Base-by-base conservation (phyloP, 1,140 invertebrate genomes). In the Lepidotrigona ventralis region DNA sequence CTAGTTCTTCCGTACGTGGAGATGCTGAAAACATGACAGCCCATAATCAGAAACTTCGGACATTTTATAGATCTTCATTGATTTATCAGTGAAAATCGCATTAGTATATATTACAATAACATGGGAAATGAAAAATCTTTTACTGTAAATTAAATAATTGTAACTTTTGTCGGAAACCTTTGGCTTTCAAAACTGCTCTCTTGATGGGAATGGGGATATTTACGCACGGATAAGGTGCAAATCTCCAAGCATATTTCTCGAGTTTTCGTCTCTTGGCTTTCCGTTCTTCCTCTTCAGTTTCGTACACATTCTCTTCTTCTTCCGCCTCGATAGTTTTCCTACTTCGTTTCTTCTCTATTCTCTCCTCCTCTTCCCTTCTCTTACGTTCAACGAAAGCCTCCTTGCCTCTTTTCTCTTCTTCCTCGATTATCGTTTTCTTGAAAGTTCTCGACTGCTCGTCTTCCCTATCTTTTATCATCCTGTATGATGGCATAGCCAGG, bases 181-280 rank as follows among this genome's bases (percentile, higher is more conserved):
- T 84, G 21, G 21, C 68, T 23, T 82, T 86, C 39, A 88, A 71
- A n/a, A 84, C 81, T 15, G 74, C 70, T 63, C 17, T 68, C 54
- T 83, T 84, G 21, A 89, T 66, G 8, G 0, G 6, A 12, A 64
- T 81, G 0, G 84, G 78, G 70, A 86, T 76, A 1, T 77, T 69
- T 23, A 83, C 81, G 39, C 58, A 89, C 17, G 85, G 87, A 11
- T 72, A 15, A 3, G 87, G 87, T 21, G 56, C 73, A 39, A 76
- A 89, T 26, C 91, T 86, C 91, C 91, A 92, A 6, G 84, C 86
- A 21, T 90, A 81, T 46, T 81, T 84, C 33, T 78, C 73, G 17
- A 51, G 56, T 70, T 83, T 82, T 29, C 76, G 83, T 29, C 51
- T 56, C 26, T 81, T 84, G 11, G 56, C 66, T 66, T 33, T 1